Conservation (phyloP, 92 coral and sea anemone genomes). For the Scolanthus callimorphus region DNA sequence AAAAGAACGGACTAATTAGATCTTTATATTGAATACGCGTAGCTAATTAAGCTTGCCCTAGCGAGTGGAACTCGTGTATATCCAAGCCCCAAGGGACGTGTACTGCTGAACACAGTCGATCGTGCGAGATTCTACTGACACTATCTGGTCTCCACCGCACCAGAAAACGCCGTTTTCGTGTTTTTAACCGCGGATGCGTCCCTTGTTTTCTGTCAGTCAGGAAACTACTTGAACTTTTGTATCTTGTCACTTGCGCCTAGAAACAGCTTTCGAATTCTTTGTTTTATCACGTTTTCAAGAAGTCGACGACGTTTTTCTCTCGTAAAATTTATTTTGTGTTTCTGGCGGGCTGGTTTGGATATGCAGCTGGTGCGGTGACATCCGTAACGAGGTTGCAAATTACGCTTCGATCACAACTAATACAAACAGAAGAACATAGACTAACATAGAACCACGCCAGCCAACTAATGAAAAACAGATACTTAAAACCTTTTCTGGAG, state of each 20-base stretch:
- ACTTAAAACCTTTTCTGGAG: background rate
- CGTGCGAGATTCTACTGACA: too few relatives aligned
- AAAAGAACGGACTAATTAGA: background rate
- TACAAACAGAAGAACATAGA: background rate
- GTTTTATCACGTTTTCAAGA: background rate
- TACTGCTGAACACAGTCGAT: too few relatives aligned
- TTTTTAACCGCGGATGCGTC: too few relatives aligned
- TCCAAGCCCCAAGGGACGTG: too few relatives aligned
- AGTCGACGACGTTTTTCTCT: background rate
- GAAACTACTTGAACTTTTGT: background rate
- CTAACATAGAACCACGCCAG: background rate
- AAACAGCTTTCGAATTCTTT: background rate
- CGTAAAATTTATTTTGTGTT: too few relatives aligned
- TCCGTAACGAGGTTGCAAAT: background rate
- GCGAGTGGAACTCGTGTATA: too few relatives aligned
- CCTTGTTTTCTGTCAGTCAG: too few relatives aligned
- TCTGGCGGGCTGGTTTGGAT: too few relatives aligned
- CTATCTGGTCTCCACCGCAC: too few relatives aligned
- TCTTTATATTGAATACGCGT: background rate
- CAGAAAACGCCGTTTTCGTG: too few relatives aligned
- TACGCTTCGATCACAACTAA: background rate
- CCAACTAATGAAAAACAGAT: background rate
- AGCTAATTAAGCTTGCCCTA: background rate
- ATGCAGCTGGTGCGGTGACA: background rate
- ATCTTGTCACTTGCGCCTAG: background rate